phyloP scores from a whole-genome alignment of 2,113 vertebrate genomes.

The Symphodus melops region DNA sequence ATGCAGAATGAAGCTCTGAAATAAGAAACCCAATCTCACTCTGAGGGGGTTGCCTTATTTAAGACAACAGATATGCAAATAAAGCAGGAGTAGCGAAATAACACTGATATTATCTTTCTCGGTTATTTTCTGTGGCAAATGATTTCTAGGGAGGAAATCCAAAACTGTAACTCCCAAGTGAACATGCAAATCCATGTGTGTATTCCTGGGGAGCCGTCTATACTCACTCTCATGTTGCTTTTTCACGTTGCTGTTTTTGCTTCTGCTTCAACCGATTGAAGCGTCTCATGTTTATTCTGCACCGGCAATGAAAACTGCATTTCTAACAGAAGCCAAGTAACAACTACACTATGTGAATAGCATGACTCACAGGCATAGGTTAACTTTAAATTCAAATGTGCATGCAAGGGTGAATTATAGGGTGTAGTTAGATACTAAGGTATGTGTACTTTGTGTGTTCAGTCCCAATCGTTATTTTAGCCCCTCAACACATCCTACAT shows the following conservation, averaged over 20 bases:
- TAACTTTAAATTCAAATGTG: constrained; percentile 36
- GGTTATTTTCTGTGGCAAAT: constrained; percentile 75
- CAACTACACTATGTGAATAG: constrained; percentile 50
- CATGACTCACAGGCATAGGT: constrained; percentile 7
- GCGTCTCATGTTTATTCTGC: constrained; percentile 72
- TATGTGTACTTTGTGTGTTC: constrained; percentile 6
- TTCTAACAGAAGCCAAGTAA: constrained; percentile 62
- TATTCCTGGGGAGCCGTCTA: constrained; percentile 67
- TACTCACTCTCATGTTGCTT: constrained; percentile 65
- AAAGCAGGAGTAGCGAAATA: constrained; percentile 66
- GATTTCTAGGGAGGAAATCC: constrained; percentile 76
- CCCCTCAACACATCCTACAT: not conserved
- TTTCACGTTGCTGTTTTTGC: constrained; percentile 63
- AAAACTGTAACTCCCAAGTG: constrained; percentile 78
- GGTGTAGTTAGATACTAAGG: constrained; percentile 34
- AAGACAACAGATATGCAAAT: constrained; percentile 80
- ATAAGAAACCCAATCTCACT: constrained; percentile 64
- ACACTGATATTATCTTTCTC: constrained; percentile 73
- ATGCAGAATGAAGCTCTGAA: constrained; percentile 45
- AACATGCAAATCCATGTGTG: constrained; percentile 75
- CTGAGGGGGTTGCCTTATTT: constrained; percentile 72
- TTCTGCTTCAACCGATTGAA: constrained; percentile 58
- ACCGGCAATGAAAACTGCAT: constrained; percentile 60
- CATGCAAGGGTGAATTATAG: constrained; percentile 31
- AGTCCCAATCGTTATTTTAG: not conserved